Evolutionary conservation across 2,113 vertebrate genomes (phyloP), one percentile per base, ranked within the genome.

Genomic region (Mus pahari): DNA sequence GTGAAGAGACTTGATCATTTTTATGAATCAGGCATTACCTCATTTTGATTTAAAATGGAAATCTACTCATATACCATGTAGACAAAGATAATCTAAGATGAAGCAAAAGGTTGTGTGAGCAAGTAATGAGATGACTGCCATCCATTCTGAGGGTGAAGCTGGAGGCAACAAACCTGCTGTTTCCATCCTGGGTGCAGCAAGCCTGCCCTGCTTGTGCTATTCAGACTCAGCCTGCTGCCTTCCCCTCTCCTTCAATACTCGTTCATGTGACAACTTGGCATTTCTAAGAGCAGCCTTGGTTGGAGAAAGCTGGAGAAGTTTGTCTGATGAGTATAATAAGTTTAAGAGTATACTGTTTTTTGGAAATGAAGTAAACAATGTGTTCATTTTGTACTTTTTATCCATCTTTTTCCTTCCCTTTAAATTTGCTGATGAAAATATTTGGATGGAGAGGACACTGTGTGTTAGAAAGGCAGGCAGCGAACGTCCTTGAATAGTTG

Each of bases 401-500:
- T 58, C 50, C 26, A 53, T 58, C 16, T 93, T 16, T 89, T 88
- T 22, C 19, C 84, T 79, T 84, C 24, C 36, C 88, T 5, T 45
- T 87, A 83, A 45, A 88, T 16, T 42, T 73, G 14, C 39, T 95
- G 36, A 95, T 79, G 14, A 6, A 89, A 89, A 89, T 73, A 86
- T 28, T 50, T 83, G 7, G 8, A 90, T 66, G 12, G 45, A 90
- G 45, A 39, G 58, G 64, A 62, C 3, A 55, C 10, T 81, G 55
- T 36, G 10, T 83, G 1, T 58, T 79, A 74, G 81, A 58, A 92
- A 92, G 77, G 87, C 71, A 90, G 62, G 26, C 14, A 48, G n/a
- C 83, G 28, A 78, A 74, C 28, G 16, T 89, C 81, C 36, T 94
- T 79, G 86, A 48, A 92, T 89, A 70, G 53, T 86, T 86, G 48